Base-by-base conservation (phyloP, 2,113 vertebrate genomes). In the Perca flavescens region DNA sequence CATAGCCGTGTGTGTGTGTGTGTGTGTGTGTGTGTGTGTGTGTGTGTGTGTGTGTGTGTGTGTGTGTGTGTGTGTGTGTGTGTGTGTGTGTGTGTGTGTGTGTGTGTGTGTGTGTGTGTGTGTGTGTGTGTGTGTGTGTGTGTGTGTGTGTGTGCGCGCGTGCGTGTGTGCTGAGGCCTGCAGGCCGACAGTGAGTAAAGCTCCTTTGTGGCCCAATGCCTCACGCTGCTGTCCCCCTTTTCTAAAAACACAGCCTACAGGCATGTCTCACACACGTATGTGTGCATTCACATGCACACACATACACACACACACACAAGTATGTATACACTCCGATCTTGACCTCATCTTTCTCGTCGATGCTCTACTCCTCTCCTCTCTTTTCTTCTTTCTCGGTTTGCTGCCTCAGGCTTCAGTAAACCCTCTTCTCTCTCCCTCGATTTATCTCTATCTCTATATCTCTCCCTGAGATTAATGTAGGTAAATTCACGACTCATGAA, bases 231-330 rank as follows among this genome's bases (percentile, higher is more conserved):
- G 91, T 91, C 86, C 86, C 80, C 79, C 52, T 92, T 91, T 85
- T 89, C 68, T 83, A 86, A 91, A 92, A 94, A 91, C 81, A 92
- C 83, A 92, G 83, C 91, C 83, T 67, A 58, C 57, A 81, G 92
- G 80, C 84, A 88, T 77, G 64, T 84, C 85, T 78, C 53, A 73
- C 79, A 85, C 68, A 82, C 50, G 12, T 65, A 71, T 77, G 67
- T 66, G 73, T 77, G 87, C 58, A 78, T 68, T 69, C 67, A 73
- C 31, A 52, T 77, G 22, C 72, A 40, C 58, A 53, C 31, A 43
- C 6, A 67, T 56, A 53, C 21, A 75, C 16, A 58, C 21, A 75
- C 40, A 66, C 57, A 47, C 49, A 34, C 49, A 52, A 19, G 61
- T 19, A 61, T 34, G 28, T 43, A 76, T 72, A 67, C 79, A 63